Percentiles rank a stretch among this genome's conserved stretches.
These are phyloP conservation scores for Cichlasoma orientale DNA, from an alignment of 2,797 vertebrate genomes.

Conservation along the genomic window DNA sequence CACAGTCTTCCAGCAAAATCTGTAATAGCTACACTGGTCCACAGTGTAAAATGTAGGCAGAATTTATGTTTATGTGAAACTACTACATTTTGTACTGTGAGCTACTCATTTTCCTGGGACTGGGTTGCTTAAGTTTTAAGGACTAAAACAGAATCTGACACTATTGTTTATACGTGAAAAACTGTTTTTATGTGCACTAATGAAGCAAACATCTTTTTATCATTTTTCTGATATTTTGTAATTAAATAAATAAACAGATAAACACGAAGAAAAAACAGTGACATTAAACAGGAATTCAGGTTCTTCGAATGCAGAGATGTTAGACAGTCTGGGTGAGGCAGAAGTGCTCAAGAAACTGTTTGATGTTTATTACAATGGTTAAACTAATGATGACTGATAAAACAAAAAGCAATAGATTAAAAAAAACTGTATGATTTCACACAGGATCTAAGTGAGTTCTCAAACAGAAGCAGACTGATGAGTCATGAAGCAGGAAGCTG, in stretches of 20 bases:
- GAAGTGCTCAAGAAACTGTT: too few species aligned
- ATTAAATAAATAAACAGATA: not conserved
- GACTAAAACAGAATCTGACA: not conserved
- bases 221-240: not conserved
- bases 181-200: too few species aligned
- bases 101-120: not conserved
- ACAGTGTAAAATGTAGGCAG: not conserved
- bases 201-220: too few species aligned
- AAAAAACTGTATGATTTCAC: not conserved
- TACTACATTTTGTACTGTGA: not conserved
- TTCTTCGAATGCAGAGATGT: not conserved
- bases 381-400: not conserved
- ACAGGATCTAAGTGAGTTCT: not conserved
- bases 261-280: not conserved
- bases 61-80: not conserved
- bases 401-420: not conserved
- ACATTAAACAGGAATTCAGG: not conserved
- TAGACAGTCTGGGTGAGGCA: not conserved
- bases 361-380: fast-evolving
- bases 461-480: constrained; percentile 32
- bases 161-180: too few species aligned
- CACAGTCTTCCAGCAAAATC: not conserved
- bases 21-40: not conserved
- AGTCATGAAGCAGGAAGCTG: constrained; percentile 64
- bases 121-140: not conserved